These are phyloP conservation scores for Darevskia nairensis DNA, from an alignment of 2,797 vertebrate species.

Conservation along the genomic window DNA sequence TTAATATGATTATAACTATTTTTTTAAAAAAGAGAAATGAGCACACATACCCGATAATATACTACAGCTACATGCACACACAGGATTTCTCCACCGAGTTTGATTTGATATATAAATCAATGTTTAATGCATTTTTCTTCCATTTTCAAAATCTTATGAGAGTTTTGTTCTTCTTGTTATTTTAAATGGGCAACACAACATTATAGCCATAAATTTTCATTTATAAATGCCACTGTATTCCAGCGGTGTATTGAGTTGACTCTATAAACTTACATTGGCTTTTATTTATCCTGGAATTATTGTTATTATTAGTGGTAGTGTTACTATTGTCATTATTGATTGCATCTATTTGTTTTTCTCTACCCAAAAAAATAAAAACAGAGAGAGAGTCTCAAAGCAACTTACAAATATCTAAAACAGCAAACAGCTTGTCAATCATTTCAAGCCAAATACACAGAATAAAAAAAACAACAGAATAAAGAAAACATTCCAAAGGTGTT, in stretches of 20 bases:
- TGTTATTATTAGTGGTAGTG: no score
- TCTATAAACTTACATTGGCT: neutral
- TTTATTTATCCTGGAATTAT: no score
- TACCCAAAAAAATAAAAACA: no score
- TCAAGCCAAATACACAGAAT: no score
- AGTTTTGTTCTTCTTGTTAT: neutral
- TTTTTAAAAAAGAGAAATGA: neutral
- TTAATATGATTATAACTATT: conserved; percentile 41
- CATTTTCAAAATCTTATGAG: neutral
- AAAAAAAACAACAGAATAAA: no score
- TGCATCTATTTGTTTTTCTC: no score
- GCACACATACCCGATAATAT: neutral
- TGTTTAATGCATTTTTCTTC: neutral
- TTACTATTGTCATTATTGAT: no score
- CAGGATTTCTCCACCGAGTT: neutral
- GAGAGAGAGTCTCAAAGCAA: no score
- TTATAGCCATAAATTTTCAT: neutral
- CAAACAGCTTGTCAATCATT: no score
- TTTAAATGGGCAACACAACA: neutral
- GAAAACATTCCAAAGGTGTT: no score
- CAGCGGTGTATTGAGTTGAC: neutral
- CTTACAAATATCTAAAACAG: no score
- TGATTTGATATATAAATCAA: neutral
- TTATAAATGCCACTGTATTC: neutral
- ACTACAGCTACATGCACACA: neutral